These are phyloP conservation scores for Natator depressus DNA, from an alignment of 2,113 vertebrate species.

Conservation along the genomic window DNA sequence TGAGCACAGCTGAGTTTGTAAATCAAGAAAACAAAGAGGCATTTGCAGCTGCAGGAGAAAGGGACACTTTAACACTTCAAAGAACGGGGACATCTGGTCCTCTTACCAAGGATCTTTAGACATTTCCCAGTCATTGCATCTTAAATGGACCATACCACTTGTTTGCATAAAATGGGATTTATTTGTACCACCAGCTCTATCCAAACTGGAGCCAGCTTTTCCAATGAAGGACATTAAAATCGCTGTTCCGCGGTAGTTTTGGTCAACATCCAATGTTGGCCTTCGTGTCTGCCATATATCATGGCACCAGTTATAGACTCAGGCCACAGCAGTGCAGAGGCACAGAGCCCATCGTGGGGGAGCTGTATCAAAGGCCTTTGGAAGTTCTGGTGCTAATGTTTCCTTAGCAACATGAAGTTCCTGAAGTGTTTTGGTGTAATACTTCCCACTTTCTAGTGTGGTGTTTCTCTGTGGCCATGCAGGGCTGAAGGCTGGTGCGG, in stretches of 20 bases:
- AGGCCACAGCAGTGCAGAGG: background rate
- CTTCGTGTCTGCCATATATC: background rate
- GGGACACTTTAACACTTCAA: background rate
- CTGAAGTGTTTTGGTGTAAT: background rate
- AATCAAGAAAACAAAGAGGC: background rate
- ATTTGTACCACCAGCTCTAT: background rate
- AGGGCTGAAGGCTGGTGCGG: background rate
- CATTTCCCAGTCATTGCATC: background rate
- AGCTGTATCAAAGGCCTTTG: background rate
- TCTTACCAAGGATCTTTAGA: background rate
- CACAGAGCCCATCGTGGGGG: background rate
- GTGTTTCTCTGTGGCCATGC: background rate
- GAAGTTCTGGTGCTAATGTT: background rate
- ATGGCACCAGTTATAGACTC: background rate
- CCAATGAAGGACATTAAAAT: background rate
- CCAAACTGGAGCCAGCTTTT: background rate
- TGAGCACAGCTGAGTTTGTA: background rate
- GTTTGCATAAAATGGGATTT: background rate
- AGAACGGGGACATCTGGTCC: background rate
- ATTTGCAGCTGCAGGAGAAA: background rate
- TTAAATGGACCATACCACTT: background rate
- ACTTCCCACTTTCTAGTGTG: background rate
- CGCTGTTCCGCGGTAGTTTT: background rate
- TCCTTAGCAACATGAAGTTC: background rate
- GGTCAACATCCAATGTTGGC: background rate